Conservation (phyloP, 2,797 vertebrate genomes). For the Sibirionetta formosa region DNA sequence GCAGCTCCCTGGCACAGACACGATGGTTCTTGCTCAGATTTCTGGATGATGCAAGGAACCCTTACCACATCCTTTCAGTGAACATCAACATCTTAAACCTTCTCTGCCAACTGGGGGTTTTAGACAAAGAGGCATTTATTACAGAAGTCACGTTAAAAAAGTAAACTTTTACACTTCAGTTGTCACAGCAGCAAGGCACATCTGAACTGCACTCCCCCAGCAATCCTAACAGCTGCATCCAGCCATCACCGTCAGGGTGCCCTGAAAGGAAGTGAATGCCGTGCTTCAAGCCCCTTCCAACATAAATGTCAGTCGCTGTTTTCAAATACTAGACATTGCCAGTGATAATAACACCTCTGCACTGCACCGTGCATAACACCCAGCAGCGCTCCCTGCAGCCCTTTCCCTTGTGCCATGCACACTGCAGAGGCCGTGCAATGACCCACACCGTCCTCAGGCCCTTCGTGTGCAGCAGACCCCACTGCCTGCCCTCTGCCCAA, state of each 20-base stretch:
- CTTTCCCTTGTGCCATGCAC: rapidly evolving
- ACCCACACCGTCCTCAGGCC: neutral
- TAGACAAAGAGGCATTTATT: neutral
- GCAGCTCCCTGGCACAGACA: neutral
- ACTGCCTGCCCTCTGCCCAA: neutral
- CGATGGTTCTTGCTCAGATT: neutral
- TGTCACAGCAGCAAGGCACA: neutral
- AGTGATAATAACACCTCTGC: neutral
- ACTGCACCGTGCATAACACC: neutral
- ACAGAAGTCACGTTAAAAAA: neutral
- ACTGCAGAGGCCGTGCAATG: neutral
- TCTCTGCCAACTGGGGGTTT: neutral
- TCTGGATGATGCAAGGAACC: neutral
- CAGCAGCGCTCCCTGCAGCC: neutral
- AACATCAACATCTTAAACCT: neutral
- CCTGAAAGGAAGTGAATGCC: neutral
- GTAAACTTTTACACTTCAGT: neutral
- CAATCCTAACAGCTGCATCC: neutral
- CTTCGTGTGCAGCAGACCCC: rapidly evolving
- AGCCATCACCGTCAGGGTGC: neutral
- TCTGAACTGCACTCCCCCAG: neutral
- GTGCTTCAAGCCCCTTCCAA: neutral
- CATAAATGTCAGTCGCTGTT: neutral
- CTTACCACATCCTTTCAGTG: neutral
- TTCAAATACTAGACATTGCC: neutral